These are phyloP conservation scores for Heliconius hermathena DNA, from an alignment of 1,140 invertebrate species.

Conservation along the genomic window DNA sequence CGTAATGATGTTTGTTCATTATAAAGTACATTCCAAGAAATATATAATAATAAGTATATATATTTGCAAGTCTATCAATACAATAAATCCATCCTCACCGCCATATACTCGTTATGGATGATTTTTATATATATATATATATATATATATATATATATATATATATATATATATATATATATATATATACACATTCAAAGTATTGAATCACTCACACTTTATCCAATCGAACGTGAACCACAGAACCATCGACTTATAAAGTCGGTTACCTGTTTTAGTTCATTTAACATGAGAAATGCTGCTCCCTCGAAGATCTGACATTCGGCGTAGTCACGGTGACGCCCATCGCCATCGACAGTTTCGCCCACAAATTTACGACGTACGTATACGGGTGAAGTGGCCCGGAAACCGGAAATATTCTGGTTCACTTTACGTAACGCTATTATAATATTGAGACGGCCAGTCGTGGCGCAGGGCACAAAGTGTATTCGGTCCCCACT, in stretches of 20 bases:
- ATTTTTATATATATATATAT: too few relatives aligned
- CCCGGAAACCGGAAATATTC: conserved; percentile 65
- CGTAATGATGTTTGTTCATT: too few relatives aligned
- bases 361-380: conserved; percentile 68
- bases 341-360: conserved; percentile 47
- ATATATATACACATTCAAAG: neutral
- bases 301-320: conserved; percentile 47
- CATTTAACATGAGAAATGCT: conserved; percentile 56
- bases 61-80: neutral
- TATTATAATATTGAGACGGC: neutral
- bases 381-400: conserved; percentile 67
- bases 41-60: neutral
- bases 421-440: conserved; percentile 56
- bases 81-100: too few relatives aligned
- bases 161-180: too few relatives aligned
- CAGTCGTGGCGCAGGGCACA: too few relatives aligned
- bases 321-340: conserved; percentile 59
- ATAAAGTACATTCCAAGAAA: neutral
- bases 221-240: conserved; percentile 32
- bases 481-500: too few relatives aligned
- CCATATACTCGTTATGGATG: too few relatives aligned
- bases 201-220: neutral
- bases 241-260: conserved; percentile 40
- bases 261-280: conserved; percentile 53
- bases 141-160: too few relatives aligned